Evolutionary conservation across 2,888 invertebrate genomes (phyloP), one percentile per base, ranked within the genome.

Genomic region (Galerucella pusilla): DNA sequence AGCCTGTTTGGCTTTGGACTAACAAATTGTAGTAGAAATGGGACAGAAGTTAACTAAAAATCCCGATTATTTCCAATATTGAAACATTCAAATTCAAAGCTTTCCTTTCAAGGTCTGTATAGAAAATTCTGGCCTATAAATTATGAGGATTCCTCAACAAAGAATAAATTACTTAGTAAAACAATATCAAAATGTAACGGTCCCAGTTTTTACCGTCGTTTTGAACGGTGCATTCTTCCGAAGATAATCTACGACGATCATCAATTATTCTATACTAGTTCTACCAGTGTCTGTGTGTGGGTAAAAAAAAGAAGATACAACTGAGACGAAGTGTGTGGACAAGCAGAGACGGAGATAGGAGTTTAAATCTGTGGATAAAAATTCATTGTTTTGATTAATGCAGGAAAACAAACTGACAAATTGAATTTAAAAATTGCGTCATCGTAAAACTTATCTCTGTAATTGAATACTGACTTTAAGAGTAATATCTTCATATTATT

Each of bases 231-330:
- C 71, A 68, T 52, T 73, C 73, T 68, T 71, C 49, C 46, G 68
- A 72, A 67, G 72, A 67, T 68, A 75, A 70, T 71, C 57, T 68
- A 70, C 71, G 66, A 72, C 71, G 72, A 75, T 78, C 74, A 69
- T 75, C 71, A 64, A 73, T 20, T 20, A 20, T 74, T 64, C 68
- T 46, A 72, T 75, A 74, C 67, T 75, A 75, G 77, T 74, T 75
- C 72, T 67, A 76, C 76, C 78, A 68, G 74, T 76, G 20, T 59
- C 1, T 16, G 20, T 74, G 59, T 59, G 59, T 16, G 20, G 16
- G 20, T 59, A 59, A 59, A 75, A 63, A 71, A 68, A 74, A 67
- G 71, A 63, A 71, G 67, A 71, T 72, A 71, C 77, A 75, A 75
- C 71, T 77, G 69, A 73, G 66, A 10, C 12, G 52, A 10, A 64